Evolutionary conservation across 2,113 vertebrate genomes (phyloP), one percentile per base, ranked within the genome.

Genomic region (western clawed frog (Xenopus tropicalis)): DNA sequence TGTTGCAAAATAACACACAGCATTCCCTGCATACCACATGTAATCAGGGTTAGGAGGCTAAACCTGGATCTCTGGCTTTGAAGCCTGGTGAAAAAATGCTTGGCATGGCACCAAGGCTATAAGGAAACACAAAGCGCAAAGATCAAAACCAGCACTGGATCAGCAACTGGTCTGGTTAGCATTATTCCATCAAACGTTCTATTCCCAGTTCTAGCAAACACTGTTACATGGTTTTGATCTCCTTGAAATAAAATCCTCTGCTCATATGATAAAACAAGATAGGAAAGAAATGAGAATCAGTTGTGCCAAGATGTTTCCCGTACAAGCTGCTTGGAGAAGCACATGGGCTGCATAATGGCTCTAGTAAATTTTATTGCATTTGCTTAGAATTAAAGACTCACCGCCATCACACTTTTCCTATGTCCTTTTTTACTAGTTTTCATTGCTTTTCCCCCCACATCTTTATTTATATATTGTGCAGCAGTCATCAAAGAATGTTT

Each of bases 21-120:
- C 88, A 91, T 94, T 91, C 90, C 82, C 83, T 46, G 79, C 91
- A 94, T 94, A 94, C 93, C 91, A 88, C 80, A 85, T 80, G 69
- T 89, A 91, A 94, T 86, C 86, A 90, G 91, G 84, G 88, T 87
- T 89, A 83, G 62, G 77, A 72, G 83, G 85, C 85, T 88, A 87
- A 92, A 86, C 84, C 80, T 81, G 25, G 71, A 56, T 46, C 62
- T 65, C 14, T 61, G 77, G 73, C 78, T 71, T 10, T 79, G 77
- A 78, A 65, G 75, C 52, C 67, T 44, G 22, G 42, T 25, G 8
- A 66, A 68, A 74, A 61, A 52, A 83, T 66, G 54, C 10, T 29
- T 64, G 11, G 64, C 66, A 82, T 19, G 74, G 25, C 54, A 63
- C 4, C 1, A 0, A 48, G 51, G 63, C 4, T 77, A 52, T 37